Percentiles rank a stretch among this genome's conserved stretches.
Conservation (phyloP, 1,140 invertebrate species). For the Condylostylus longicornis region DNA sequence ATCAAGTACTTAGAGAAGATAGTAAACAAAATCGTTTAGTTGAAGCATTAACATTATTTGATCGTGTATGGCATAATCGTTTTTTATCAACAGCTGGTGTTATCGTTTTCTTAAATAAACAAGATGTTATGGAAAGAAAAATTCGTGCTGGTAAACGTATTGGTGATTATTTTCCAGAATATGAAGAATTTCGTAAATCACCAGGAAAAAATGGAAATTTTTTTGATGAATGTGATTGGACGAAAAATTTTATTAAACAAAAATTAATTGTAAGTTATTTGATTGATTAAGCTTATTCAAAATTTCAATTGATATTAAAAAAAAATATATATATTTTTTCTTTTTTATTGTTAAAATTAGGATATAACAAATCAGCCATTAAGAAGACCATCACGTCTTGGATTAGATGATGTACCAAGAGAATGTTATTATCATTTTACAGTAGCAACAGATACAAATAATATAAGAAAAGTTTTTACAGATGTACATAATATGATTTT, state of each 20-base stretch:
- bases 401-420: constrained; percentile 23
- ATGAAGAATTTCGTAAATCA: constrained; percentile 34
- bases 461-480: constrained; percentile 51
- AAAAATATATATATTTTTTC: background rate
- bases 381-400: constrained; percentile 24
- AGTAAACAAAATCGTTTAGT: constrained; percentile 48
- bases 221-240: constrained; percentile 45
- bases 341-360: background rate
- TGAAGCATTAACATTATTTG: constrained; percentile 55
- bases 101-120: constrained; percentile 71
- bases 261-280: constrained; percentile 44
- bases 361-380: constrained; percentile 27
- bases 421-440: constrained; percentile 57
- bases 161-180: constrained; percentile 50
- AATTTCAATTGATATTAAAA: background rate
- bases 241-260: constrained; percentile 50
- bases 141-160: constrained; percentile 46
- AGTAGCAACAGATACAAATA: constrained; percentile 55
- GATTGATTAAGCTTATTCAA: too few relatives aligned
- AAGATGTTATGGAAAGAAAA: constrained; percentile 59
- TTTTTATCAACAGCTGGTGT: constrained; percentile 57
- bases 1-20: constrained; percentile 60
- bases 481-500: constrained; percentile 57
- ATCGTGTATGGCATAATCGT: constrained; percentile 62
- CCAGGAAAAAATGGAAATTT: constrained; percentile 31